Evolutionary conservation across 2,797 vertebrate species (phyloP).

Genomic region (Macroramphosus scolopax): DNA sequence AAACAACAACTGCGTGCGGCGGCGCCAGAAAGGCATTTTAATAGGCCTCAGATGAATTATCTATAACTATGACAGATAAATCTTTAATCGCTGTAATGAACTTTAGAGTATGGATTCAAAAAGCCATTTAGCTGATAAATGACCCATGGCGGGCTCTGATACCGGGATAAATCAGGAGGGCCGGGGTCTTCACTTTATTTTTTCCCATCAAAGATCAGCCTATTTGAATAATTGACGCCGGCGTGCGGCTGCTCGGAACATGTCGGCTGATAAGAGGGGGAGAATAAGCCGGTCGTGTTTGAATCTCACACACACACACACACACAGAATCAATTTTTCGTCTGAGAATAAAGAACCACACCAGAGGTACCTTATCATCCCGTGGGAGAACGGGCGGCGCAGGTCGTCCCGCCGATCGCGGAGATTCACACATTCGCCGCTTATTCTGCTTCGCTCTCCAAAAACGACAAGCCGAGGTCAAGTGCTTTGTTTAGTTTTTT

Average conservation of each 20-base stretch:
- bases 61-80: slow-evolving; percentile 74
- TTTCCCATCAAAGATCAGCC: slow-evolving; percentile 51
- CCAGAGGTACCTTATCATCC: slow-evolving; percentile 8
- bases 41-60: slow-evolving; percentile 75
- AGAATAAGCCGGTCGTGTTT: slow-evolving; percentile 45
- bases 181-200: slow-evolving; percentile 54
- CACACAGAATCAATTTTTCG: slow-evolving; percentile 48
- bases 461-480: slow-evolving; percentile 54
- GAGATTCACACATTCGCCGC: no score
- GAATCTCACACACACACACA: slow-evolving; percentile 43
- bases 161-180: slow-evolving; percentile 69
- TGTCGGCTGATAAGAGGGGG: slow-evolving; percentile 64
- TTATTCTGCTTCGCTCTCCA: slow-evolving; percentile 40
- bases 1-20: slow-evolving; percentile 50
- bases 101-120: slow-evolving; percentile 78
- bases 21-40: slow-evolving; percentile 64
- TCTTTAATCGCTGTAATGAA: slow-evolving; percentile 76
- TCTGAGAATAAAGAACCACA: slow-evolving; percentile 40
- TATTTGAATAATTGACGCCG: slow-evolving; percentile 72
- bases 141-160: slow-evolving; percentile 63
- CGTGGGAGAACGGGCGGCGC: not conserved
- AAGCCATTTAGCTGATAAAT: slow-evolving; percentile 77
- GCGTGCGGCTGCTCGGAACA: slow-evolving; percentile 45
- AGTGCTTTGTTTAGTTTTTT: slow-evolving; percentile 27
- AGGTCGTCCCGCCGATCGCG: no score